These are phyloP conservation scores for Antechinus flavipes DNA, from an alignment of 2,113 vertebrate genomes.

Conservation along the genomic window DNA sequence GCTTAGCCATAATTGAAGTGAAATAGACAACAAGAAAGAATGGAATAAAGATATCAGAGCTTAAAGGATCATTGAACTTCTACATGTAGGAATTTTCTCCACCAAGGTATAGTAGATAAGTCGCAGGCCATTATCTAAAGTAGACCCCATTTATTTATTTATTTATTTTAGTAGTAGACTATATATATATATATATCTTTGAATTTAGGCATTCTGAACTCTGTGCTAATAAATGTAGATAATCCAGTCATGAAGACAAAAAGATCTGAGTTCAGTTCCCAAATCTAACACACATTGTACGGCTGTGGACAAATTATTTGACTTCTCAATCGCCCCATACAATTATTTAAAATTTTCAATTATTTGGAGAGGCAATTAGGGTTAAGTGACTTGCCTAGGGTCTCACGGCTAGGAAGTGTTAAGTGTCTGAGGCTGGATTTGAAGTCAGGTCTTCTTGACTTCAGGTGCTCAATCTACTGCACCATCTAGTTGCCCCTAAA, in stretches of 20 bases:
- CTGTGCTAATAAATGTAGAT: background rate
- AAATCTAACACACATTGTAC: background rate
- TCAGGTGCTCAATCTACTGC: no score
- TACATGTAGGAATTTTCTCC: background rate
- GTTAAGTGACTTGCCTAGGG: no score
- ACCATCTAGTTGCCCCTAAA: background rate
- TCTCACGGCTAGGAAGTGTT: no score
- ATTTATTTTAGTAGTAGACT: no score
- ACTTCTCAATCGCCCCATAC: background rate
- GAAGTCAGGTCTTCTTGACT: no score
- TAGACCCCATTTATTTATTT: background rate
- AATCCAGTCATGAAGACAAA: background rate
- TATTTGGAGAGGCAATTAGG: background rate
- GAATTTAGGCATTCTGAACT: background rate
- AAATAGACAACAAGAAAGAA: background rate
- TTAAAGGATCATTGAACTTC: background rate
- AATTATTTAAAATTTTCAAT: background rate
- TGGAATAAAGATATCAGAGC: background rate
- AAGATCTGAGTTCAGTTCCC: background rate
- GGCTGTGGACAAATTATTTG: background rate
- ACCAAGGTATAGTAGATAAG: background rate
- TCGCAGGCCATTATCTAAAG: background rate
- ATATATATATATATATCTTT: background rate
- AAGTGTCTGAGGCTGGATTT: no score
- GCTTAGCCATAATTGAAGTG: constrained; percentile 6